A percentile compares a stretch with the other conserved stretches of the same genome.
Evolutionary conservation across 2,113 vertebrate species (phyloP).

Genomic region (Larimichthys crocea): DNA sequence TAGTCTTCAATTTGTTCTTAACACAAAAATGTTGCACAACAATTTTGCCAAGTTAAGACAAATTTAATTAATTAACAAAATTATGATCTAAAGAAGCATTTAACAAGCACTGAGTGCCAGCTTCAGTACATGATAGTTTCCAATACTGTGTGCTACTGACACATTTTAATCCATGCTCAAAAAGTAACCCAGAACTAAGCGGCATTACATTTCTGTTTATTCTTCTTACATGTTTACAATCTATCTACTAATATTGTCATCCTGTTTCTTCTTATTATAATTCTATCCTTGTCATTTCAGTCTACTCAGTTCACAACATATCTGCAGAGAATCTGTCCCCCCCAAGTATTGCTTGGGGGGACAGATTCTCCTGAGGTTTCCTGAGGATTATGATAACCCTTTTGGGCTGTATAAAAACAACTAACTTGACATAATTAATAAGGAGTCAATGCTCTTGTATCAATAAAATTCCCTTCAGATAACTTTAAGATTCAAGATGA

Average conservation of each 20-base stretch:
- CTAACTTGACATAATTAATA: not conserved
- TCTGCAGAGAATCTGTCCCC: not conserved
- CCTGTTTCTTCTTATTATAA: not conserved
- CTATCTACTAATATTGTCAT: not conserved
- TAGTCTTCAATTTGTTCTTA: not conserved
- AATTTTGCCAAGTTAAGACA: not conserved
- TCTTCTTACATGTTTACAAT: not conserved
- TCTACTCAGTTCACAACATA: not conserved
- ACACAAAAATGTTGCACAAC: not conserved
- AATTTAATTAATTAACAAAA: not conserved
- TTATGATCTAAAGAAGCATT: not conserved
- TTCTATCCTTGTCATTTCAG: not conserved
- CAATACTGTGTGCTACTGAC: not conserved
- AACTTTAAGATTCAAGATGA: not conserved
- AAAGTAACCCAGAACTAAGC: not conserved
- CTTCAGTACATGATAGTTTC: not conserved
- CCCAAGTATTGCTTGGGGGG: no score
- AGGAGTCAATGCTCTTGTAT: not conserved
- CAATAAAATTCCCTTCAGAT: not conserved
- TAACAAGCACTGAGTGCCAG: not conserved
- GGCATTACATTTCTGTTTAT: not conserved
- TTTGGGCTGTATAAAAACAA: not conserved
- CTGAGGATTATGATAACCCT: not conserved
- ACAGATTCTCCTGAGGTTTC: not conserved
- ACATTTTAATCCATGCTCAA: not conserved